Evolutionary conservation across 2,888 invertebrate genomes (phyloP).

Genomic region (Heliconius charithonia): DNA sequence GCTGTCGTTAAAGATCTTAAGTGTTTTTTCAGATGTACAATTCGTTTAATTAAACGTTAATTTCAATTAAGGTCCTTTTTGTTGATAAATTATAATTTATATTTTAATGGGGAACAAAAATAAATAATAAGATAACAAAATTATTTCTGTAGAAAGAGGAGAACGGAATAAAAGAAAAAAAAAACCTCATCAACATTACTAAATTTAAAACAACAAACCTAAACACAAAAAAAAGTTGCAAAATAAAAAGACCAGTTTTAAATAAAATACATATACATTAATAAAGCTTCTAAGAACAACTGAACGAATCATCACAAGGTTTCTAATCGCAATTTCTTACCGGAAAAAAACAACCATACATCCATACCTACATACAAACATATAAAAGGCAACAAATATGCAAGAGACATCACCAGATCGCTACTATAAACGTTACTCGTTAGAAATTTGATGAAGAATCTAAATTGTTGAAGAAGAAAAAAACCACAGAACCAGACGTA

Average conservation of each 20-base stretch:
- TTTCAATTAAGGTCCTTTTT: not conserved
- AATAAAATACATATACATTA: not conserved
- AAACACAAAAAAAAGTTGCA: not conserved
- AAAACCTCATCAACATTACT: not conserved
- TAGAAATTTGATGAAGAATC: slow-evolving; percentile 24
- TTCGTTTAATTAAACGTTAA: not conserved
- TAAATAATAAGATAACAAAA: not conserved
- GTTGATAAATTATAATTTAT: no score
- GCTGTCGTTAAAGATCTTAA: slow-evolving; percentile 18
- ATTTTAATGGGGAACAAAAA: no score
- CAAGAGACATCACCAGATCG: slow-evolving; percentile 36
- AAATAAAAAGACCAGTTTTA: not conserved
- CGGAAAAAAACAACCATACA: slow-evolving; percentile 8
- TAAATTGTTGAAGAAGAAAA: slow-evolving; percentile 17
- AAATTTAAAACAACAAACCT: not conserved
- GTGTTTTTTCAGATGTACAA: slow-evolving; percentile 12
- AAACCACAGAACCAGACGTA: slow-evolving; percentile 22
- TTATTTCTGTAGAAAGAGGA: not conserved
- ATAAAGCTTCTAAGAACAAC: not conserved
- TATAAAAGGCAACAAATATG: slow-evolving; percentile 41
- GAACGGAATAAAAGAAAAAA: no score
- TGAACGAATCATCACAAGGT: not conserved
- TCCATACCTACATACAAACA: slow-evolving; percentile 18
- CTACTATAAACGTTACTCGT: slow-evolving; percentile 30
- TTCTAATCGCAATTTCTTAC: slow-evolving; percentile 1